Evolutionary conservation across 2,113 vertebrate species (phyloP), one percentile per base, ranked within the genome.

Genomic region (Spizaetus ornatus): DNA sequence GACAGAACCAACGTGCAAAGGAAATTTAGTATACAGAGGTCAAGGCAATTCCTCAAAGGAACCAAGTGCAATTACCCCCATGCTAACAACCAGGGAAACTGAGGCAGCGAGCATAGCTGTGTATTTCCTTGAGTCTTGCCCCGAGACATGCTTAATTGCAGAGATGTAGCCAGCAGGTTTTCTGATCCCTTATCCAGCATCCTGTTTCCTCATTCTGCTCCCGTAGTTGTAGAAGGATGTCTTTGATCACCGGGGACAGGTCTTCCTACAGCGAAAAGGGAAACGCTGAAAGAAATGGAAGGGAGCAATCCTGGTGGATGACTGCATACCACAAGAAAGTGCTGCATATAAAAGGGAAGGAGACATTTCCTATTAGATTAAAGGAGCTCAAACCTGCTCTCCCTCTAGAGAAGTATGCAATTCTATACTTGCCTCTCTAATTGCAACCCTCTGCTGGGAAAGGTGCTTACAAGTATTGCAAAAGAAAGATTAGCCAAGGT

Each of bases 261-360:
- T 74, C 77, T 95, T 93, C 86, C 73, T 85, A 65, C 70, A 77
- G 73, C 2, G 9, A 86, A 83, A 87, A 82, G 70, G 89, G 84
- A 97, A 95, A 77, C 2, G 4, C 91, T 90, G 78, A 62, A 93
- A 84, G 70, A 92, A 95, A 77, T 88, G 50, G 84, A 85, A 91
- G 79, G 71, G 74, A 94, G 79, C 72, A 89, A 82, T 85, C 81
- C 81, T 42, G 61, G 72, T 45, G 36, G 91, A 93, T 94, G 74
- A 82, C 38, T 93, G 96, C 93, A 86, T 66, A 87, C 87, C 92
- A 96, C 95, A 82, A 95, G 86, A 94, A 95, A 95, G 91, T 20
- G 74, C 71, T 88, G 84, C 93, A 80, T 87, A 87, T 82, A 78
- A 96, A 95, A 95, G 86, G 81, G 84, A 96, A 94, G 80, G 73